Percentiles rank a stretch among this genome's conserved stretches.
phyloP scores from a whole-genome alignment of 2,888 invertebrate species.

The Hypsopygia costalis region DNA sequence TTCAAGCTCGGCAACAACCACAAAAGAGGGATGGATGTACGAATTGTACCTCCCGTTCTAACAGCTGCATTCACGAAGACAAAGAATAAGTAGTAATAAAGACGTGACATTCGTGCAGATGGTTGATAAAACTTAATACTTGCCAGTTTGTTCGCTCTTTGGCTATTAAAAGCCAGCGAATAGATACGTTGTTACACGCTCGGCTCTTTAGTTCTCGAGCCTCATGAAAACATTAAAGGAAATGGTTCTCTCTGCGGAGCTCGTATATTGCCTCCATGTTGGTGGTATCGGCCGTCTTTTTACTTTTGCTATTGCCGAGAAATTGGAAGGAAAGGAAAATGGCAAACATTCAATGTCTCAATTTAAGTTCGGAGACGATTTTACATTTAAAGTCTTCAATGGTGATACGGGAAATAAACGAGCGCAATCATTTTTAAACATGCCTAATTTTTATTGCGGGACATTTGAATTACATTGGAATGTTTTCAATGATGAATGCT shows the following conservation, averaged over 20 bases:
- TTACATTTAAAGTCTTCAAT: slow-evolving; percentile 49
- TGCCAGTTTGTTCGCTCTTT: slow-evolving; percentile 66
- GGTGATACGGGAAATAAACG: slow-evolving; percentile 47
- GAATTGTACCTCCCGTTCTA: slow-evolving; percentile 35
- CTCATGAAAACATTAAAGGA: slow-evolving; percentile 74
- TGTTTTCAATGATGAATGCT: slow-evolving; percentile 57
- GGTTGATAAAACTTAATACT: slow-evolving; percentile 77
- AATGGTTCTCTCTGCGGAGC: slow-evolving; percentile 55
- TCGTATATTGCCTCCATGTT: slow-evolving; percentile 63
- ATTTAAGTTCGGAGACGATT: slow-evolving; percentile 52
- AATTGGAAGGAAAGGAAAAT: slow-evolving; percentile 70
- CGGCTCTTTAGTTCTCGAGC: slow-evolving; percentile 68
- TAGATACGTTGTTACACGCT: slow-evolving; percentile 72
- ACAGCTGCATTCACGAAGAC: slow-evolving; percentile 67
- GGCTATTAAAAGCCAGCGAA: slow-evolving; percentile 70
- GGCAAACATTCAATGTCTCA: slow-evolving; percentile 73
- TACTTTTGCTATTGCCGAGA: slow-evolving; percentile 65
- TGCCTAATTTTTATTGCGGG: slow-evolving; percentile 54
- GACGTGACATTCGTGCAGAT: slow-evolving; percentile 78
- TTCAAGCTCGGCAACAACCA: slow-evolving; percentile 46
- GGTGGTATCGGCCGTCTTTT: slow-evolving; percentile 64
- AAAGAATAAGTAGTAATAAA: slow-evolving; percentile 78
- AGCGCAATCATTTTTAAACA: slow-evolving; percentile 53
- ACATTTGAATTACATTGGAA: slow-evolving; percentile 44
- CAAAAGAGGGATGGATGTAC: slow-evolving; percentile 37